Percentiles rank a stretch among this genome's conserved stretches.
Evolutionary conservation across 2,888 invertebrate genomes (phyloP).

Genomic region (Matsumyia berberina): DNA sequence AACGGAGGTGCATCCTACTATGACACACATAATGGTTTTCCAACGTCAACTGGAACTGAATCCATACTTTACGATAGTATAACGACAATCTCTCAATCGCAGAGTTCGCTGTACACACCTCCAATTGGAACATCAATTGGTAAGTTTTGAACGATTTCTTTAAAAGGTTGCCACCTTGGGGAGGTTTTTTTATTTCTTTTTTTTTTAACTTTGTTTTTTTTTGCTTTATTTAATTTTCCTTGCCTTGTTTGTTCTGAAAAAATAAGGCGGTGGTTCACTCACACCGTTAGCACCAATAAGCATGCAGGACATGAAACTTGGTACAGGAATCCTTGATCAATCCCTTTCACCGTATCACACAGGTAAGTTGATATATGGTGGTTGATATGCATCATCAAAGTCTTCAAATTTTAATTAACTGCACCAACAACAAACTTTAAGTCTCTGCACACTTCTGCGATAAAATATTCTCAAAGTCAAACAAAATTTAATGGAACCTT

Average conservation of each 20-base stretch:
- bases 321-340: constrained; percentile 87
- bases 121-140: constrained; percentile 89
- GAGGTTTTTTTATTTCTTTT: constrained; percentile 1
- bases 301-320: constrained; percentile 91
- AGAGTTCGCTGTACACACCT: constrained; percentile 90
- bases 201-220: constrained; percentile 40
- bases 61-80: constrained; percentile 89
- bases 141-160: constrained; percentile 82
- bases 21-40: constrained; percentile 85
- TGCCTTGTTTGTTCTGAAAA: constrained; percentile 39
- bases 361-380: constrained; percentile 85
- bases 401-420: constrained; percentile 7
- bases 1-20: constrained; percentile 84
- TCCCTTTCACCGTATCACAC: constrained; percentile 89
- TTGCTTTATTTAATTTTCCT: constrained; percentile 57
- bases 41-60: constrained; percentile 83
- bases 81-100: constrained; percentile 90
- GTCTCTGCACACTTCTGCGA: neutral
- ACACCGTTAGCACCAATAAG: constrained; percentile 90
- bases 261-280: constrained; percentile 87
- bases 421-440: constrained; percentile 31
- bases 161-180: constrained; percentile 31
- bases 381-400: constrained; percentile 21
- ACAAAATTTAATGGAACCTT: constrained; percentile 45
- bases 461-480: constrained; percentile 15